Evolutionary conservation across 2,888 invertebrate genomes (phyloP), one percentile per base, ranked within the genome.

Genomic region (Nomada goodeniana): DNA sequence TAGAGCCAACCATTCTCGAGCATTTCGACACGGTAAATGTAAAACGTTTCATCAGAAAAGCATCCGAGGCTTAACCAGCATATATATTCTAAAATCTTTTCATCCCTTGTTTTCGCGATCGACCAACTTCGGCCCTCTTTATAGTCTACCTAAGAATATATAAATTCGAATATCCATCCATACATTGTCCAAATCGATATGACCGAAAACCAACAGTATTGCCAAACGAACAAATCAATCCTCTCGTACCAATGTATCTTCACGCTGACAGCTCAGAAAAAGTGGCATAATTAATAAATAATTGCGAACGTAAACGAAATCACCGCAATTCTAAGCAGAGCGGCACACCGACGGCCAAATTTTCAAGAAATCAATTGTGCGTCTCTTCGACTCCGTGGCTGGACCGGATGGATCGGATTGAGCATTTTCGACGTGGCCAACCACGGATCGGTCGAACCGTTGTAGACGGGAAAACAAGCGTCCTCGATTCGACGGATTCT

Each of bases 401-500:
- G 68, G 65, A 67, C 86, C 86, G 86, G 86, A 86, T 86, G 84
- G 82, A 80, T 84, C 82, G 80, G 77, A 86, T 84, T 84, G 86
- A 80, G 77, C 86, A 72, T 86, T 36, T 36, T 84, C 77, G 86
- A 84, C 76, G 71, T 71, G 76, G 77, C 57, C 77, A 69, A 75
- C 77, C 76, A 53, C 77, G 59, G 80, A 86, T 86, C 82, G 80
- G 81, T 84, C 76, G 69, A 73, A 63, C 75, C 7, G 81, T 70
- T 75, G 80, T 76, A 82, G 86, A 86, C 81, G 80, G 81, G 86
- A 80, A 86, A 86, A 86, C 86, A 82, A 84, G 84, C 82, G 83
- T 82, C 83, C 85, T 79, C 85, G 85, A 87, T 87, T 85, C 83
- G 87, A 84, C 75, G 82, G 74, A 87, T 85, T 87, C 87, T 85